Evolutionary conservation across 37 sponge, comb jelly and placozoan genomes (phyloP).

Genomic region (Amphimedon queenslandica): DNA sequence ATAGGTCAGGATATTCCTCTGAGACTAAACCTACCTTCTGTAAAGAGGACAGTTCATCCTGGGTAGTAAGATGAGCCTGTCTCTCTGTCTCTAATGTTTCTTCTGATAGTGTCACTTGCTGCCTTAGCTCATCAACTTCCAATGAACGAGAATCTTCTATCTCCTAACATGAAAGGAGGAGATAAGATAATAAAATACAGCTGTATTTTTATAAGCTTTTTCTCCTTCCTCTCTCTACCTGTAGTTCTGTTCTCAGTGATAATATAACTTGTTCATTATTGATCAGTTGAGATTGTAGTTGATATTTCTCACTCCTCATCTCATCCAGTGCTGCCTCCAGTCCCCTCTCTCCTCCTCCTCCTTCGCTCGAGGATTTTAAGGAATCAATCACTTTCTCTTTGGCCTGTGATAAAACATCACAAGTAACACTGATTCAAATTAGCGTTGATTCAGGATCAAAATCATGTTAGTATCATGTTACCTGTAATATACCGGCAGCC

Average conservation of each 20-base stretch:
- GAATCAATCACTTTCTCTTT: too few species aligned
- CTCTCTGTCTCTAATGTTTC: constrained; percentile 26
- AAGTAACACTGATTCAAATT: too few species aligned
- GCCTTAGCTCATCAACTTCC: constrained; percentile 30
- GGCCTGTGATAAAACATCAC: too few species aligned
- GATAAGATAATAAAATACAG: too few species aligned
- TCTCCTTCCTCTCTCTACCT: constrained; percentile 11
- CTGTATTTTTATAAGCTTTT: not conserved
- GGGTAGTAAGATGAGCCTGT: not conserved
- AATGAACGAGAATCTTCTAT: constrained; percentile 24
- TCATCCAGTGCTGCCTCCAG: constrained; percentile 25
- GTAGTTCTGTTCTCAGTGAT: constrained; percentile 15
- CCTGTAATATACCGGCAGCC: constrained; percentile 73
- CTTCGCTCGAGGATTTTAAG: not conserved
- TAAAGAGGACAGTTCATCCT: constrained; percentile 18
- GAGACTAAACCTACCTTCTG: not conserved
- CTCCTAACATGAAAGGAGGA: constrained; percentile 30
- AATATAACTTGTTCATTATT: constrained; percentile 24
- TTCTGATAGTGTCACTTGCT: constrained; percentile 45
- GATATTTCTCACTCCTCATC: constrained; percentile 39
- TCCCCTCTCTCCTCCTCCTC: not conserved
- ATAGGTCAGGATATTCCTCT: not conserved
- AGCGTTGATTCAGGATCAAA: too few species aligned
- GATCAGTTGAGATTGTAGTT: constrained; percentile 35
- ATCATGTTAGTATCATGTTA: too few species aligned